A percentile compares a stretch with the other conserved stretches of the same genome.
Conservation (phyloP, 2,888 invertebrate genomes). For the Hyles lineata region DNA sequence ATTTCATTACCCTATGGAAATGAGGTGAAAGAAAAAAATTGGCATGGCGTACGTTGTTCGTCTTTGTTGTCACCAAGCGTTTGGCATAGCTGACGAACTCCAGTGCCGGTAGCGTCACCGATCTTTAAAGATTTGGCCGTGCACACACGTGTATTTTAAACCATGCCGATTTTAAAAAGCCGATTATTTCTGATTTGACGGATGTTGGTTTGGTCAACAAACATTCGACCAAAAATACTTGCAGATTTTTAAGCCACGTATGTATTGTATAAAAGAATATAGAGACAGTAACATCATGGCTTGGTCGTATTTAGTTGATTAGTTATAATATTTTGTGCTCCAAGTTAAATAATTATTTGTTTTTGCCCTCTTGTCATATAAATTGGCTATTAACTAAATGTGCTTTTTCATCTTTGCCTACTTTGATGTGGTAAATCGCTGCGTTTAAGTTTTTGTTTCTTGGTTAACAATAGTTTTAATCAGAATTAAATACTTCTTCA, state of each 20-base stretch:
- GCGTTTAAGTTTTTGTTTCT: neutral
- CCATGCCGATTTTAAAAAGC: neutral
- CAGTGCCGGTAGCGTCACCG: constrained; percentile 14
- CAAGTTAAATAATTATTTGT: neutral
- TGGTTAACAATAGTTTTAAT: constrained; percentile 1
- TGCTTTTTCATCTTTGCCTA: neutral
- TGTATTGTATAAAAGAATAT: too few relatives aligned
- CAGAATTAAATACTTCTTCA: neutral
- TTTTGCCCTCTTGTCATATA: neutral
- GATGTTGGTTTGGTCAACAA: too few relatives aligned
- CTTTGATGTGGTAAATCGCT: neutral
- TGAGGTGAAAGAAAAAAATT: constrained; percentile 14
- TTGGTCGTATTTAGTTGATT: too few relatives aligned
- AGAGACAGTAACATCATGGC: too few relatives aligned
- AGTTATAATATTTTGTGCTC: too few relatives aligned
- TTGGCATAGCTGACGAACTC: constrained; percentile 17
- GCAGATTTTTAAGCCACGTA: too few relatives aligned
- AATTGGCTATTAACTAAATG: neutral
- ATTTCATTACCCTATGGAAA: neutral
- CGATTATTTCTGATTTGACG: too few relatives aligned
- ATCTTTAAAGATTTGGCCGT: constrained; percentile 12
- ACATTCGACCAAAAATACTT: too few relatives aligned
- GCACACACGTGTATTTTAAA: neutral
- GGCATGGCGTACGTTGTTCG: constrained; percentile 8
- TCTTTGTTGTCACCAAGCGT: constrained; percentile 18